Percentiles rank a stretch among this genome's conserved stretches.
phyloP scores from a whole-genome alignment of 2,888 invertebrate genomes.

The Patella pellucida region DNA sequence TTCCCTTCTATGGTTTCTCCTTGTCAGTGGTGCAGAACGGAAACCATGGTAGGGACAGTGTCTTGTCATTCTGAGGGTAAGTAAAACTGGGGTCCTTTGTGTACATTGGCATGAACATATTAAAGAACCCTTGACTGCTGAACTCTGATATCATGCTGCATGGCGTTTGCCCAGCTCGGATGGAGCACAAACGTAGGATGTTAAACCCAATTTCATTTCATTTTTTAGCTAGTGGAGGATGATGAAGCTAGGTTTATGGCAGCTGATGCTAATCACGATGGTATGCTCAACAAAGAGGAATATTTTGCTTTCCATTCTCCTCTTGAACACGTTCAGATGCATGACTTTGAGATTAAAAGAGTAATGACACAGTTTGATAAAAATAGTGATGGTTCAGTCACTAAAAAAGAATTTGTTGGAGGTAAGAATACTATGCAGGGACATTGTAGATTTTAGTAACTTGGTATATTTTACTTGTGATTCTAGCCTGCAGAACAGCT shows the following conservation, averaged over 20 bases:
- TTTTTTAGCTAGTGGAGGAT: conserved; percentile 75
- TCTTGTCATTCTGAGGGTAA: no score
- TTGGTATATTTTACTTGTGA: no score
- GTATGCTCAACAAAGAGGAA: conserved; percentile 81
- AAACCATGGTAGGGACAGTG: no score
- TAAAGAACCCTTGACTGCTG: no score
- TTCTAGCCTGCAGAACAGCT: no score
- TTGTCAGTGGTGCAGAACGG: no score
- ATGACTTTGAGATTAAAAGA: conserved; percentile 62
- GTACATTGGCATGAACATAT: no score
- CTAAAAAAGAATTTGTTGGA: conserved; percentile 81
- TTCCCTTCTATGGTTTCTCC: no score
- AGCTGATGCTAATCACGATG: conserved; percentile 89
- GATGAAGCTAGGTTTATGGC: conserved; percentile 88
- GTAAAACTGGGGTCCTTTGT: no score
- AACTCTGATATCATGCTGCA: no score
- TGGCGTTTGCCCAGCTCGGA: no score
- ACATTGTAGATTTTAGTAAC: no score
- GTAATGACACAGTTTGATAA: conserved; percentile 88
- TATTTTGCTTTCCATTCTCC: conserved; percentile 93
- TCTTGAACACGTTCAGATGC: conserved; percentile 91
- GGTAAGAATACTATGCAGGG: conserved; percentile 28
- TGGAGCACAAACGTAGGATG: background rate
- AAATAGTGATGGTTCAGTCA: conserved; percentile 86
- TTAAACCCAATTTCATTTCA: conserved; percentile 12